These are phyloP conservation scores for Denticeps clupeoides DNA, from an alignment of 2,797 vertebrate genomes.

Conservation along the genomic window DNA sequence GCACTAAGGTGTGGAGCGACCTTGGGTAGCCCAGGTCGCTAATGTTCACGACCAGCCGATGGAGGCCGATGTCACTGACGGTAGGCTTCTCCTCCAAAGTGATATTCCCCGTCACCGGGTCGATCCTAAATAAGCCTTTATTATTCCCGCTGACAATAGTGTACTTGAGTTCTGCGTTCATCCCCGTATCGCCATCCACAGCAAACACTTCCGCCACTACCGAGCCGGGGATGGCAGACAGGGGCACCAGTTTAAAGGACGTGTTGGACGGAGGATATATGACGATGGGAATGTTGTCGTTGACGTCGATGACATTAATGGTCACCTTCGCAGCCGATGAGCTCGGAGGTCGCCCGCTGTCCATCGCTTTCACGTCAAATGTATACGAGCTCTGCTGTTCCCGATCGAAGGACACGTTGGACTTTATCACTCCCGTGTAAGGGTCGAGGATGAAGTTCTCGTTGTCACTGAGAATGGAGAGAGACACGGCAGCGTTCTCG, in stretches of 20 bases:
- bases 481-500: slow-evolving; percentile 89
- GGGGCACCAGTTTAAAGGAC: slow-evolving; percentile 93
- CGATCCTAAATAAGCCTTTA: slow-evolving; percentile 92
- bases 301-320: slow-evolving; percentile 97
- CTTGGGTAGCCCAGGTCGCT: slow-evolving; percentile 96
- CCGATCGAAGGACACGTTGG: slow-evolving; percentile 94
- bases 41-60: slow-evolving; percentile 94
- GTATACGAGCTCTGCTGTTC: slow-evolving; percentile 98
- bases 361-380: slow-evolving; percentile 90
- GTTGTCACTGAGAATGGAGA: slow-evolving; percentile 91
- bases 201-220: slow-evolving; percentile 96
- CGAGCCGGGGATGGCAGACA: slow-evolving; percentile 92
- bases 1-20: slow-evolving; percentile 89
- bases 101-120: slow-evolving; percentile 95
- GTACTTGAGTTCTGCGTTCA: slow-evolving; percentile 97
- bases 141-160: slow-evolving; percentile 91
- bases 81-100: slow-evolving; percentile 92
- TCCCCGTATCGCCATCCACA: slow-evolving; percentile 91
- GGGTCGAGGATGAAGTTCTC: slow-evolving; percentile 97
- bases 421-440: slow-evolving; percentile 93
- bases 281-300: slow-evolving; percentile 91
- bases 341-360: slow-evolving; percentile 83
- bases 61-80: slow-evolving; percentile 76
- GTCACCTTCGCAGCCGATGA: slow-evolving; percentile 97
- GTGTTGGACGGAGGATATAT: slow-evolving; percentile 93